Evolutionary conservation across 2,113 vertebrate genomes (phyloP).

Genomic region (Cephalopholis sonnerati): DNA sequence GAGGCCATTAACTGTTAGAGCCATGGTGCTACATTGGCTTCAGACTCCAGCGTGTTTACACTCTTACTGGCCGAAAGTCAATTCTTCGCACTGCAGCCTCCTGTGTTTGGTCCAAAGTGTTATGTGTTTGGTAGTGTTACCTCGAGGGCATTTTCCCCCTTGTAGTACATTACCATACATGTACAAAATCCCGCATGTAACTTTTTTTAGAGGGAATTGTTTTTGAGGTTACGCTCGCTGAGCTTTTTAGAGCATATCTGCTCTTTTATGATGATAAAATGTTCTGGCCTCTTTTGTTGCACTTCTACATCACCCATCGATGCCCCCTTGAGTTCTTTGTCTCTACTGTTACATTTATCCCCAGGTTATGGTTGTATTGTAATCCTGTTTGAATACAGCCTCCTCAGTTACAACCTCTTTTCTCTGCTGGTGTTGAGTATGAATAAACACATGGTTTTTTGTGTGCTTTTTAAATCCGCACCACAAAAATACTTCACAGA

Average conservation of each 20-base stretch:
- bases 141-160: not conserved
- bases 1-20: conserved; percentile 26
- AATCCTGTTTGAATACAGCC: conserved; percentile 8
- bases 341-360: not conserved
- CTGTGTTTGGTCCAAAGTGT: conserved; percentile 5
- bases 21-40: not conserved
- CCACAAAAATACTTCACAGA: not conserved
- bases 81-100: not conserved
- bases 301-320: not conserved
- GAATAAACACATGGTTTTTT: not conserved
- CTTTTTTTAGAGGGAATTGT: not conserved
- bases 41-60: not conserved
- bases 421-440: not conserved
- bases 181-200: not conserved
- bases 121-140: not conserved
- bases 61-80: not conserved
- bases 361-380: not conserved
- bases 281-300: not conserved
- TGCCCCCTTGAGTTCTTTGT: not conserved
- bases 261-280: conserved; percentile 1
- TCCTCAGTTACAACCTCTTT: not conserved
- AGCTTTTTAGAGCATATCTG: not conserved
- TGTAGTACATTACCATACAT: conserved; percentile 3
- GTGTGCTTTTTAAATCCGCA: not conserved
- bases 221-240: not conserved